Conservation (phyloP, 2,888 invertebrate genomes). For the Glaucopsyche alexis region DNA sequence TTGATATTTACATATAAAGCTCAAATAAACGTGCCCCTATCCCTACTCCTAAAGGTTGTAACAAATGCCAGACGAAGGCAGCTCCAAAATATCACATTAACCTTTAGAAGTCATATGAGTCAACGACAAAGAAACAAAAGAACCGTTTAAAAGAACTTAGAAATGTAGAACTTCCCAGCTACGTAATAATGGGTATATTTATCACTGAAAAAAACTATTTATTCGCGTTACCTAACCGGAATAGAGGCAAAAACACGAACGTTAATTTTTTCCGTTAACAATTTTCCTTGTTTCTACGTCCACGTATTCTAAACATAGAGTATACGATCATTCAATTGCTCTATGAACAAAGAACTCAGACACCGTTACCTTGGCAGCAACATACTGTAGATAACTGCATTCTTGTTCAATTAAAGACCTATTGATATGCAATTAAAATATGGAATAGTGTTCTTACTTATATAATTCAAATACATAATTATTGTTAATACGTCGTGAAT, state of each 20-base stretch:
- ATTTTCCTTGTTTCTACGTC: slow-evolving; percentile 20
- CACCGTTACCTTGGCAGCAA: slow-evolving; percentile 15
- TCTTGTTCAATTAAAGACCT: slow-evolving; percentile 2
- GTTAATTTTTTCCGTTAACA: slow-evolving; percentile 16
- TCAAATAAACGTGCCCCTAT: neutral
- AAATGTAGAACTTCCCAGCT: neutral
- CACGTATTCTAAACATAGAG: neutral
- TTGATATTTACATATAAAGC: neutral
- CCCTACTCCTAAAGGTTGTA: neutral
- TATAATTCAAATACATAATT: neutral
- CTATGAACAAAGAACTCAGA: slow-evolving; percentile 10
- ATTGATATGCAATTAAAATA: slow-evolving; percentile 1
- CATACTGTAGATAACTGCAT: slow-evolving; percentile 15
- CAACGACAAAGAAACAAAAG: neutral
- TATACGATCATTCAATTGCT: neutral
- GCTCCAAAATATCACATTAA: neutral
- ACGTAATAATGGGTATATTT: slow-evolving; percentile 4
- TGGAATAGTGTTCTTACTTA: neutral
- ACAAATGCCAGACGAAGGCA: neutral
- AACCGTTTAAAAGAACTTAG: neutral
- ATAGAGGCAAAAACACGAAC: slow-evolving; percentile 7
- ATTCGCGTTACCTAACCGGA: slow-evolving; percentile 5
- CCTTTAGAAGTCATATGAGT: neutral
- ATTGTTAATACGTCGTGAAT: neutral
- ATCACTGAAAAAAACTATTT: neutral